Evolutionary conservation across 2,888 invertebrate species (phyloP), one percentile per base, ranked within the genome.

Genomic region (Campaea margaritaria): DNA sequence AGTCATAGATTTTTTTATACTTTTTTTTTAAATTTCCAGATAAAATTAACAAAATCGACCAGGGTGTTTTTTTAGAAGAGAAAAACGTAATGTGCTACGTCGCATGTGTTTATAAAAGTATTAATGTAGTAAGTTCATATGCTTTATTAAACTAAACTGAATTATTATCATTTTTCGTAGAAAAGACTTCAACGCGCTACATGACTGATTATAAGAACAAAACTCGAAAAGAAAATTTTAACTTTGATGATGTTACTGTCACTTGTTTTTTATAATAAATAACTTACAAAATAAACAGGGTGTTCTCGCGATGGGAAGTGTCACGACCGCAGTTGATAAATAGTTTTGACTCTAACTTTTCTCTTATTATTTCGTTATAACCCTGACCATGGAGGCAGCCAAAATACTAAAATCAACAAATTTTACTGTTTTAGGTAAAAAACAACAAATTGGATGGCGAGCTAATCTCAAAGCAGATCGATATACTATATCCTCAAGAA

Each of bases 1-100:
- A 5, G 3, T 21, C 21, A 21, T 21, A 21, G 21, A 3, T 21
- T 21, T 21, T 3, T 21, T 21, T 9, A 31, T 31, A 7, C 7
- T 31, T 3, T 10, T 7, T 7, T 36, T 36, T 2, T 36, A 2
- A 11, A 36, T 81, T 81, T 27, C n/a, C 69, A 90, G 89, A 83
- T 53, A 80, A 86, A 76, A 76, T 89, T 11, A 82, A 75, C 0
- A 79, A 81, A 65, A 88, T 90, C 52, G 87, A 87, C 46, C 74
- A 87, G 74, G 89, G 89, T 0, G 82, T 77, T 0, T 90, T 90
- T 41, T 69, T 75, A 27, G 87, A 83, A 63, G 83, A 88, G 21
- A 81, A 66, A 11, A 78, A 83, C 41, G 87, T 90, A 0, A 89
- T 85, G 85, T 90, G 89, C 55, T 90, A 86, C 54, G 72, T 89